Evolutionary conservation across 2,888 invertebrate genomes (phyloP), one percentile per base, ranked within the genome.

Genomic region (Dynastes hyllus): DNA sequence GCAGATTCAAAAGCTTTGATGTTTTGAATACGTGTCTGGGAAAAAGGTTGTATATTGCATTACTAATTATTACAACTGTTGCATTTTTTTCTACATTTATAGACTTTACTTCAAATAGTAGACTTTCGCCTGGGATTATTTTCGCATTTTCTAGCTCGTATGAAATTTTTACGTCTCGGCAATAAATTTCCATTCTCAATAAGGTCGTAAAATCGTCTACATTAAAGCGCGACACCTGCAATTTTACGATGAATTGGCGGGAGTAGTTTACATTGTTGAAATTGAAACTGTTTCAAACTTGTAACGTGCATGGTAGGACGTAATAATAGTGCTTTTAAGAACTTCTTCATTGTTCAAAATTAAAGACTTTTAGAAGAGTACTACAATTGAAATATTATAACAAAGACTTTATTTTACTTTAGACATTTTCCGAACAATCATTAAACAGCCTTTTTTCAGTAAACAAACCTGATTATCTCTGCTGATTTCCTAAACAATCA

Each of bases 251-350:
- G 27, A 65, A 32, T 65, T 29, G 27, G 22, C 3, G 32, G 27
- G 4, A 11, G 11, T 32, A 32, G 63, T 65, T 9, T 65, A 65
- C 63, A 65, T 65, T 65, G 63, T 65, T 29, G 29, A 9, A 13
- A 32, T 29, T 65, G 27, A 65, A 29, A 65, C 5, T 65, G 29
- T 32, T 5, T 2, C 1, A 32, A 65, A 1, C 32, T 32, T 4
- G 4, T 32, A 32, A 4, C 32, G 32, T 32, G 0, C 32, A 32
- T 2, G 4, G 3, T 32, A 2, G 32, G 4, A 4, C 4, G 32
- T 22, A 22, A 22, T 22, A 22, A 22, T 22, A 37, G 37, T 37
- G 3, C 37, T 37, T 37, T 37, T 2, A 37, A 6, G 6, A 37
- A 37, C 4, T 6, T 37, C 6, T 37, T 37, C 6, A 45, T 11